Evolutionary conservation across 2,113 vertebrate genomes (phyloP), one percentile per base, ranked within the genome.

Genomic region (Chlamydotis undulata): DNA sequence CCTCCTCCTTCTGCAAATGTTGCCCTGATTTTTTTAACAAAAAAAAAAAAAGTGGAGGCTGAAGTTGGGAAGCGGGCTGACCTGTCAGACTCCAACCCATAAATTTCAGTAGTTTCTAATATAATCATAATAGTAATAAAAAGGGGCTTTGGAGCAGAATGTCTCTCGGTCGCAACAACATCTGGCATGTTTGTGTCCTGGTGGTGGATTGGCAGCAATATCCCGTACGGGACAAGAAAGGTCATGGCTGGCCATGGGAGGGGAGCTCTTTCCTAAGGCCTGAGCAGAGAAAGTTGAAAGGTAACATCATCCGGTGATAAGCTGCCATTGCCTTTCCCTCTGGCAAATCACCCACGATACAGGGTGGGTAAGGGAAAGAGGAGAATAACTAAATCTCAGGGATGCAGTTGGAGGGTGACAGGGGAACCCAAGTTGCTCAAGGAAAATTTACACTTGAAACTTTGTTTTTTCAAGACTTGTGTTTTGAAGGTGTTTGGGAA

Each of bases 31-130:
- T 93, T 68, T 69, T 59, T 75, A 37, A 52, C 6, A 8, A 43
- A 35, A 39, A 52, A 69, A 35, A 33, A 57, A 4, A 18, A 14
- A 87, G n/a, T 78, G 45, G 11, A 49, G 19, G 35, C 11, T 76
- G 14, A 91, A 83, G 7, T 1, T 53, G 25, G 22, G 26, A 24
- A 68, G 23, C 1, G 1, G 50, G 35, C n/a, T 79, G 47, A 50
- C 59, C 24, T 68, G 52, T 47, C 68, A 78, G n/a, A 47, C 21
- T 63, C 26, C 43, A 37, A 37, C n/a, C 9, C 23, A 83, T 86
- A 89, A 45, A 95, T 97, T 90, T 83, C 55, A 45, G 55, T 87
- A 74, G 35, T 83, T 91, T 86, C 85, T 69, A 83, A 70, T 89
- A 88, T 55, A 76, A 87, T 52, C 50, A 82, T 39, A 71, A 59